Base-by-base conservation (phyloP, 2,113 vertebrate genomes). In the Tamias sibiricus region DNA sequence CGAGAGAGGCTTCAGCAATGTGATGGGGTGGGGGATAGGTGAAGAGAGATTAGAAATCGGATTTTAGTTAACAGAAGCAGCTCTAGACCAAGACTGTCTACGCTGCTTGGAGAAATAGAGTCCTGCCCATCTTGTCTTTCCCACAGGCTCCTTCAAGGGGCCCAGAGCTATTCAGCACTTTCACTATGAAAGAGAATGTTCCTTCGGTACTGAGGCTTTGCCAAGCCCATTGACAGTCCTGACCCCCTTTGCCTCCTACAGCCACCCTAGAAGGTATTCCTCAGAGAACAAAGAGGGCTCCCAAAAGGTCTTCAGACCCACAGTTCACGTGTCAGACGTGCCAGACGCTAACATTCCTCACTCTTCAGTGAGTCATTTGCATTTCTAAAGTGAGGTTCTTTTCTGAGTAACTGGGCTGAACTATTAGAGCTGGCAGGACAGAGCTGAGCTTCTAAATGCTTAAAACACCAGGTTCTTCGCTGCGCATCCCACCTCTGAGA, bases 361-460 rank as follows among this genome's bases (percentile, higher is more conserved):
- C 68, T 72, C 47, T 42, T 8, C 0, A 1, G 32, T 13, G 68
- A 87, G 40, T 86, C 42, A 90, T 90, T 90, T 81, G 87, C 90
- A 90, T 96, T 68, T 87, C 84, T 85, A 94, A 85, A 94, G 94
- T 37, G 87, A 90, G 54, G 66, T 85, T 96, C 72, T 2, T 64
- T 96, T 90, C 62, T 32, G 30, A 87, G n/a, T 24, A 59, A 81
- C 35, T 32, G 59, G 71, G 54, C 52, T 77, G 52, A 80, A 47
- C 22, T 13, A 4, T 79, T 2, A 17, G 64, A 49, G 66, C 64
- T 32, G 75, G 7, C 8, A 0, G 6, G 80, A 8, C 4, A 0
- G 4, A 68, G 64, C 75, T 32, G 37, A 68, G 42, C n/a, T 40
- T 89, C 44, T 82, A 8, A 62, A 74, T 20, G 68, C n/a, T 84